These are phyloP conservation scores for Calyptommatus sinebrachiatus DNA, from an alignment of 2,113 vertebrate species.

Conservation along the genomic window DNA sequence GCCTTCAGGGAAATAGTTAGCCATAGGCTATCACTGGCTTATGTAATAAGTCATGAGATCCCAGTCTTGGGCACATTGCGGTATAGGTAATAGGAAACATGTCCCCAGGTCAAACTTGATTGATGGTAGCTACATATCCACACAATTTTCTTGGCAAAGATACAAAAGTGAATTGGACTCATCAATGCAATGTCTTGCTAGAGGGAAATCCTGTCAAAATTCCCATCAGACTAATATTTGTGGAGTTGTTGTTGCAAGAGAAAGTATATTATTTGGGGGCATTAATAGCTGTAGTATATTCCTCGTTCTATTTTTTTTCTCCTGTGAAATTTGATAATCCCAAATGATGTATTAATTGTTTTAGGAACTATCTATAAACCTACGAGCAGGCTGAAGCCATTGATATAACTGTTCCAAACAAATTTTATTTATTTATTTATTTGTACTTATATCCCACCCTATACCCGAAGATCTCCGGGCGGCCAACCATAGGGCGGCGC, in stretches of 20 bases:
- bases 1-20: background rate
- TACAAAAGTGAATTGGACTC: no score
- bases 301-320: background rate
- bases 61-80: background rate
- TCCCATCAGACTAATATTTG: background rate
- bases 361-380: conserved; percentile 3
- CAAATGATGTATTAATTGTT: conserved; percentile 4
- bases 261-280: background rate
- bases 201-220: background rate
- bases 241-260: no score
- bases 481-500: no score
- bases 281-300: background rate
- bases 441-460: no score
- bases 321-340: background rate
- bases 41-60: background rate
- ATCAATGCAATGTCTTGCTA: background rate
- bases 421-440: background rate
- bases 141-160: no score
- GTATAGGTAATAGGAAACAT: background rate
- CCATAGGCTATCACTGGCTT: background rate
- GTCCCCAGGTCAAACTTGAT: no score
- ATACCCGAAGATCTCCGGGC: no score
- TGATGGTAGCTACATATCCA: no score
- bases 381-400: conserved; percentile 12
- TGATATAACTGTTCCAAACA: conserved; percentile 1